Percentiles rank a stretch among this genome's conserved stretches.
These are phyloP conservation scores for Semaprochilodus insignis DNA, from an alignment of 2,797 vertebrate genomes.

Conservation along the genomic window DNA sequence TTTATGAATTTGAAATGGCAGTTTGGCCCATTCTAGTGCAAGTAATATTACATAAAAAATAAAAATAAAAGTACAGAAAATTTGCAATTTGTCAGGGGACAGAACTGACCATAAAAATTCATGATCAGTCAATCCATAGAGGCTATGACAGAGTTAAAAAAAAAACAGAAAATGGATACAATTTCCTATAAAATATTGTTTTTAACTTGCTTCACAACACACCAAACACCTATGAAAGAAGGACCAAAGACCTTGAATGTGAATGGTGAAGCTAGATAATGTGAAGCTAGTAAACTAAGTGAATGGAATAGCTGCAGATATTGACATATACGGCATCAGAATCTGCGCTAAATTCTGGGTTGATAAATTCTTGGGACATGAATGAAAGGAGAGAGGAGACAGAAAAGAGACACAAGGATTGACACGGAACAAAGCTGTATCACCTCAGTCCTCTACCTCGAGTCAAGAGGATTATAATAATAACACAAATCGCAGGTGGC, in stretches of 20 bases:
- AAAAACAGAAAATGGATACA: no score
- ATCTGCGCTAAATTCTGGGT: constrained; percentile 32
- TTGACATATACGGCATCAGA: constrained; percentile 30
- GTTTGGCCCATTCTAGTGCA: no score
- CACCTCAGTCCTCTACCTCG: constrained; percentile 11
- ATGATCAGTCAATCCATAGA: no score
- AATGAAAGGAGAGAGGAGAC: constrained; percentile 14
- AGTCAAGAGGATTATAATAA: constrained; percentile 12
- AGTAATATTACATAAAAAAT: no score
- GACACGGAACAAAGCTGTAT: constrained; percentile 24
- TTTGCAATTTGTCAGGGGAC: no score
- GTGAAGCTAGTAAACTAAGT: background rate
- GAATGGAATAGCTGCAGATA: constrained; percentile 6
- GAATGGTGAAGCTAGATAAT: background rate
- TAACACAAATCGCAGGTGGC: constrained; percentile 20
- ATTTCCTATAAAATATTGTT: background rate
- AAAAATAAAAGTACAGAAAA: no score
- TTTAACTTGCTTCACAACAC: background rate
- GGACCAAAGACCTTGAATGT: no score
- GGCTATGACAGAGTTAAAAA: no score
- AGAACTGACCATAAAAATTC: no score
- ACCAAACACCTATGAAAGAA: no score
- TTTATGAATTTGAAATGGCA: no score
- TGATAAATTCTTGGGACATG: constrained; percentile 37
- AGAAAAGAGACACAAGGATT: background rate